Conservation (phyloP, 2,113 vertebrate species). For the Jacana jacana region DNA sequence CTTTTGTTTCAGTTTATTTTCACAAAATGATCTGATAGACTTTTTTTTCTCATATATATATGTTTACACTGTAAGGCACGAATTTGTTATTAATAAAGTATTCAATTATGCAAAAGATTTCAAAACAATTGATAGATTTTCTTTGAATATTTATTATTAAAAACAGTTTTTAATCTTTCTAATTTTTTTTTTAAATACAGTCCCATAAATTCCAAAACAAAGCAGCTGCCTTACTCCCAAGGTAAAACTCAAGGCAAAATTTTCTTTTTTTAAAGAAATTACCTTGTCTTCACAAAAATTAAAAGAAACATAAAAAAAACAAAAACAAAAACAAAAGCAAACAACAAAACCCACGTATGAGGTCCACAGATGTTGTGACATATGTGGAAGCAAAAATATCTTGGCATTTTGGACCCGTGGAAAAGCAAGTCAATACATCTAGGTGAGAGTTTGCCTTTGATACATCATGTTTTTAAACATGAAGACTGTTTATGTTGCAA, state of each 20-base stretch:
- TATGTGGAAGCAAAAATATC: background rate
- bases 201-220: background rate
- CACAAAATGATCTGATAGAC: background rate
- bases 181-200: background rate
- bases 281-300: background rate
- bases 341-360: background rate
- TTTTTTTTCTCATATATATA: background rate
- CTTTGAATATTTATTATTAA: background rate
- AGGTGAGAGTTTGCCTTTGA: conserved; percentile 22
- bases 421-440: background rate
- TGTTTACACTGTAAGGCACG: background rate
- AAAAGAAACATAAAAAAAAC: background rate
- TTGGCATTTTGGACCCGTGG: background rate
- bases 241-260: background rate
- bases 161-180: background rate
- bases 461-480: conserved; percentile 3
- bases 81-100: background rate
- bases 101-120: background rate
- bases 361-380: background rate
- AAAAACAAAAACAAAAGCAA: too few relatives aligned
- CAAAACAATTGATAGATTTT: background rate
- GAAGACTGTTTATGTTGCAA: background rate
- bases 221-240: background rate
- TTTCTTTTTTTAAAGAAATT: background rate
- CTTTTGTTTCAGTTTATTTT: background rate